Percentiles rank a stretch among this genome's conserved stretches.
Conservation (phyloP, 2,888 invertebrate species). For the Eueremaeus valkanovi region DNA sequence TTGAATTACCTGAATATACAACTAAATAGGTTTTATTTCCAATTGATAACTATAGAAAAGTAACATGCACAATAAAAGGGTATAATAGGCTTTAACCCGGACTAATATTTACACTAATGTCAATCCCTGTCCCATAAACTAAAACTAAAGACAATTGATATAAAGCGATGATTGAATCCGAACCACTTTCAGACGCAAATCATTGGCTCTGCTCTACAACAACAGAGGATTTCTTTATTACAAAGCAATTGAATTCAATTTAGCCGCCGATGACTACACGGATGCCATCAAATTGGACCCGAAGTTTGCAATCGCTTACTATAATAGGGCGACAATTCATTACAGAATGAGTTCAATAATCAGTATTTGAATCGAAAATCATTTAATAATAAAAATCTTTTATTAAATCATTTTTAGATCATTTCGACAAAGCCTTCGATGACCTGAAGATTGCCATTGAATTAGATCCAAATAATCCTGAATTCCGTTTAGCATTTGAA, state of each 20-base stretch:
- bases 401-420: not conserved
- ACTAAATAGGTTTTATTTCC: too few relatives aligned
- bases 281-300: not conserved
- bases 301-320: not conserved
- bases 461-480: conserved; percentile 7
- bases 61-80: too few relatives aligned
- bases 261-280: conserved; percentile 17
- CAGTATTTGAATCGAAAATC: not conserved
- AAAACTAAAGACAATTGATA: too few relatives aligned
- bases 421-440: conserved; percentile 1
- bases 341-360: conserved; percentile 20
- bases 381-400: not conserved
- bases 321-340: conserved; percentile 19
- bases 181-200: not conserved
- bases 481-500: not conserved
- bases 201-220: conserved; percentile 13
- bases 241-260: conserved; percentile 19
- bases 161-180: too few relatives aligned
- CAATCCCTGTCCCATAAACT: too few relatives aligned
- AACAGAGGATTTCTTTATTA: conserved; percentile 11
- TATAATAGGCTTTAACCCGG: too few relatives aligned
- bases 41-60: too few relatives aligned
- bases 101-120: too few relatives aligned
- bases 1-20: too few relatives aligned
- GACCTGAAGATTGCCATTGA: not conserved